Evolutionary conservation across 2,888 invertebrate genomes (phyloP).

Genomic region (Camptogramma bilineatum): DNA sequence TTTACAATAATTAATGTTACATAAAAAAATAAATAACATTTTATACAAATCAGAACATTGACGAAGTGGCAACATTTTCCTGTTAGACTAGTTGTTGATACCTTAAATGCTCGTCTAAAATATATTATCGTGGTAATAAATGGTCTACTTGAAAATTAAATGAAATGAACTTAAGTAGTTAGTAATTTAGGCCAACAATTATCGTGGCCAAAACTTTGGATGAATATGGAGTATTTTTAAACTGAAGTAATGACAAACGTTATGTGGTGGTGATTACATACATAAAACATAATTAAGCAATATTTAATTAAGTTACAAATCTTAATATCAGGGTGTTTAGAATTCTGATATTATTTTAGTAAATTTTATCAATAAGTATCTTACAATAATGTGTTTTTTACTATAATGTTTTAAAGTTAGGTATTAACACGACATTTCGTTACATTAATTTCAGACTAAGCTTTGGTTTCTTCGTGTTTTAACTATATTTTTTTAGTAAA

Average conservation of each 20-base stretch:
- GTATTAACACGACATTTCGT: slow-evolving; percentile 20
- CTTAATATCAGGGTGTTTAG: slow-evolving; percentile 7
- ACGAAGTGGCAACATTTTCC: slow-evolving; percentile 82
- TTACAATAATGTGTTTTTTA: slow-evolving; percentile 27
- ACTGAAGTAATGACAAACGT: slow-evolving; percentile 6
- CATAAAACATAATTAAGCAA: slow-evolving; percentile 4
- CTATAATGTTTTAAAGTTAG: slow-evolving; percentile 13
- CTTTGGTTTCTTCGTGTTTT: slow-evolving; percentile 42
- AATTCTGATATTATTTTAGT: slow-evolving; percentile 11
- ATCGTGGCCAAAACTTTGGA: slow-evolving; percentile 13
- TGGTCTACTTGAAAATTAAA: slow-evolving; percentile 29
- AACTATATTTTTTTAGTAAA: slow-evolving; percentile 38
- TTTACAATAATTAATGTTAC: slow-evolving; percentile 68
- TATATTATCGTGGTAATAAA: slow-evolving; percentile 55
- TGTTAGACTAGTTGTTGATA: slow-evolving; percentile 81
- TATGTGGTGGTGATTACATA: not conserved
- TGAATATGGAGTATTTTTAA: slow-evolving; percentile 6
- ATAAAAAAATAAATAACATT: slow-evolving; percentile 81
- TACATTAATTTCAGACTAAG: slow-evolving; percentile 41
- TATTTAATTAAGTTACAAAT: slow-evolving; percentile 15
- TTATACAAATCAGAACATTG: slow-evolving; percentile 83
- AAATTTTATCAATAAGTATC: slow-evolving; percentile 17
- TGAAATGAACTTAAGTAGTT: slow-evolving; percentile 19
- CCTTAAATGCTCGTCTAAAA: slow-evolving; percentile 62
- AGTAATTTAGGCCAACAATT: slow-evolving; percentile 39